A percentile compares a stretch with the other conserved stretches of the same genome.
Conservation (phyloP, 2,888 invertebrate genomes). For the Rhopalosiphum nymphaeae region DNA sequence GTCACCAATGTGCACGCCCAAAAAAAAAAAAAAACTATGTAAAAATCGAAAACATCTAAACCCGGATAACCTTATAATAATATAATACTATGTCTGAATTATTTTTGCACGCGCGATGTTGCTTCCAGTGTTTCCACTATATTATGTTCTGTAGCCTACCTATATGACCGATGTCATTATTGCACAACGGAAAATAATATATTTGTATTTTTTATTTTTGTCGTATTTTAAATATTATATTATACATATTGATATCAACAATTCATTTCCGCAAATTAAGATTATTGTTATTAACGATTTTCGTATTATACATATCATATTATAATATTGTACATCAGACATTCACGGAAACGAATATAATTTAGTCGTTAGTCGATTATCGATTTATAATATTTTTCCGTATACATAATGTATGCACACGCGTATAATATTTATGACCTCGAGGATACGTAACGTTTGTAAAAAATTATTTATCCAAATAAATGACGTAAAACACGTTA, state of each 20-base stretch:
- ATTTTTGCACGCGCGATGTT: not conserved
- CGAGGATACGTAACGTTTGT: not conserved
- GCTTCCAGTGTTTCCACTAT: not conserved
- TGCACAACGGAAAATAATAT: not conserved
- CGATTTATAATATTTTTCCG: not conserved
- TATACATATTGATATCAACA: not conserved
- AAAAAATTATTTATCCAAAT: conserved; percentile 13
- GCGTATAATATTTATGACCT: not conserved
- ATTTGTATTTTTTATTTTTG: not conserved
- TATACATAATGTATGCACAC: not conserved
- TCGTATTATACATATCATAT: not conserved
- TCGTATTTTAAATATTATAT: not conserved
- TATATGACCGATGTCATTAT: not conserved
- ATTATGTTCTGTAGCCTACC: not conserved
- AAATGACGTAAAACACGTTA: not conserved
- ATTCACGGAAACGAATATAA: not conserved
- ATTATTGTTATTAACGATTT: not conserved
- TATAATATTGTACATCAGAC: not conserved
- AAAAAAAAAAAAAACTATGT: not conserved
- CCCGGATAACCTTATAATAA: not conserved
- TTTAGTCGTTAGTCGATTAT: not conserved
- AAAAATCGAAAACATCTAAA: not conserved
- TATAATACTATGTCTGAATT: not conserved
- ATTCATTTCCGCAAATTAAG: not conserved
- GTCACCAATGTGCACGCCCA: not conserved